Evolutionary conservation across 2,888 invertebrate species (phyloP).

Genomic region (Carpatolechia fugitivella): DNA sequence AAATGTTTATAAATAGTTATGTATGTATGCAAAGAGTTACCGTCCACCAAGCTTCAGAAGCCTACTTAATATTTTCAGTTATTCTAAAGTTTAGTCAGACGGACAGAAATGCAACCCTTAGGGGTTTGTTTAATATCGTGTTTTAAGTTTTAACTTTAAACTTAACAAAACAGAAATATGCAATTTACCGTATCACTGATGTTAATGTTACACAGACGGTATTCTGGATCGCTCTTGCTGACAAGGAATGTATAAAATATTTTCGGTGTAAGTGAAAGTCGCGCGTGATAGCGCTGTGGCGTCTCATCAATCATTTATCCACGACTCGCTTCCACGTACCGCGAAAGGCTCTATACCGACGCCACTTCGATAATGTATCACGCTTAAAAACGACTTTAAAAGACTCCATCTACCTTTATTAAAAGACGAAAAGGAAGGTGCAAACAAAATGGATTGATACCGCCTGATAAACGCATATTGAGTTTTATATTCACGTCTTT

Average conservation of each 20-base stretch:
- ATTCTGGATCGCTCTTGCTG: conserved; percentile 28
- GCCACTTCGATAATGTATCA: conserved; percentile 71
- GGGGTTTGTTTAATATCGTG: too few species aligned
- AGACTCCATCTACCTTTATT: conserved; percentile 54
- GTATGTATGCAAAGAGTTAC: too few species aligned
- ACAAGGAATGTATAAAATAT: conserved; percentile 54
- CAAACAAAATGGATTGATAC: conserved; percentile 72
- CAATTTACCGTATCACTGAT: neutral
- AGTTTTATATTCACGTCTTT: conserved; percentile 52
- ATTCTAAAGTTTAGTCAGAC: too few species aligned
- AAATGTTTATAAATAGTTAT: too few species aligned
- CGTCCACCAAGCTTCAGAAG: too few species aligned
- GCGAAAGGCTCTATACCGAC: conserved; percentile 70
- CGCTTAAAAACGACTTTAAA: conserved; percentile 69
- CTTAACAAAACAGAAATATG: too few species aligned
- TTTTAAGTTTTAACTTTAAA: too few species aligned
- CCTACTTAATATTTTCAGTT: too few species aligned
- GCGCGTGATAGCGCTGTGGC: conserved; percentile 57
- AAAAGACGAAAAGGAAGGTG: conserved; percentile 49
- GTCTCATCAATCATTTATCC: conserved; percentile 73
- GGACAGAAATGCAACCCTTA: too few species aligned
- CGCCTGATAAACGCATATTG: conserved; percentile 57
- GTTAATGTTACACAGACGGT: conserved; percentile 13
- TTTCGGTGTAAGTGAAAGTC: conserved; percentile 65
- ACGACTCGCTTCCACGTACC: conserved; percentile 60